Conservation (phyloP, 2,888 invertebrate genomes). For the Chrysina gloriosa region DNA sequence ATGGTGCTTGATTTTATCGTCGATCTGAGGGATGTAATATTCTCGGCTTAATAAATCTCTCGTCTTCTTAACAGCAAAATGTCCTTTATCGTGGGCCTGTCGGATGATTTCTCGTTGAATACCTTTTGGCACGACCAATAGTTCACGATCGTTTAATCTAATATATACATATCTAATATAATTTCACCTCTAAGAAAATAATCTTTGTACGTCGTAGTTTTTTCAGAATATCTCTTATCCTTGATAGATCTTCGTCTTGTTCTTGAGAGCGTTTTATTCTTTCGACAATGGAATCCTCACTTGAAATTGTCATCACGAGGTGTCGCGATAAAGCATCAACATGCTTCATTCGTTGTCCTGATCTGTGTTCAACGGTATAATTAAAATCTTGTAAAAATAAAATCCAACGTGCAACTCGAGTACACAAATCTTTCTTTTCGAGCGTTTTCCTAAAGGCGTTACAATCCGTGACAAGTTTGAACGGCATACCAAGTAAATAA, state of each 20-base stretch:
- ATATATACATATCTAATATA: too few species aligned
- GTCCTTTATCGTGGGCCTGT: conserved; percentile 3
- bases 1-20: conserved; percentile 54
- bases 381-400: conserved; percentile 49
- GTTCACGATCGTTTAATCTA: neutral
- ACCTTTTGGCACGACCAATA: neutral
- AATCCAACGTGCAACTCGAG: conserved; percentile 52
- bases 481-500: conserved; percentile 51
- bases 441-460: conserved; percentile 39
- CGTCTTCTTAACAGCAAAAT: conserved; percentile 10
- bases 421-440: conserved; percentile 37
- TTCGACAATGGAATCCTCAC: neutral
- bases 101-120: too few species aligned
- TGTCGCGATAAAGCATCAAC: conserved; percentile 46
- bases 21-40: conserved; percentile 51
- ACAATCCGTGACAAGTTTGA: conserved; percentile 51
- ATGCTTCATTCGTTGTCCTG: conserved; percentile 46
- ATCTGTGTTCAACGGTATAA: conserved; percentile 48
- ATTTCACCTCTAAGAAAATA: neutral
- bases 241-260: neutral
- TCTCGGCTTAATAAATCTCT: neutral
- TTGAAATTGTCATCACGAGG: neutral
- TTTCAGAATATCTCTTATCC: neutral
- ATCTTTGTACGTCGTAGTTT: neutral
- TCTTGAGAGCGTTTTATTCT: too few species aligned